These are phyloP conservation scores for Tinea trinotella DNA, from an alignment of 2,888 invertebrate genomes.

Conservation along the genomic window DNA sequence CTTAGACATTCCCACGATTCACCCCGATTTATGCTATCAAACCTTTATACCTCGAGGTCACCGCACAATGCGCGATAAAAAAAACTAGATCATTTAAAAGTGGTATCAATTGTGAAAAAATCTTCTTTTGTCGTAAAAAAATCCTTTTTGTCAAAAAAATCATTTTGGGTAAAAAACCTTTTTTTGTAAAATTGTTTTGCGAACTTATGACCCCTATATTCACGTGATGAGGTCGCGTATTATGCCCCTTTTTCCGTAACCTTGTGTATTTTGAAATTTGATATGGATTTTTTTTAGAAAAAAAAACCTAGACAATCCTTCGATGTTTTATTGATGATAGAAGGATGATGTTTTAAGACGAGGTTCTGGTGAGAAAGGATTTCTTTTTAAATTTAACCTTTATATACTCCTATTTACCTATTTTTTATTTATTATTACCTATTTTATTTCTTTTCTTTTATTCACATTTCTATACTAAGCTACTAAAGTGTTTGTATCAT, in stretches of 20 bases:
- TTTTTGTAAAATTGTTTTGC: background rate
- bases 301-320: background rate
- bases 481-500: no score
- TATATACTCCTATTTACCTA: no score
- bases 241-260: slow-evolving; percentile 63
- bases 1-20: slow-evolving; percentile 49
- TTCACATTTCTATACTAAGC: no score
- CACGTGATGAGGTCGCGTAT: slow-evolving; percentile 58
- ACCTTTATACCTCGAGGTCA: slow-evolving; percentile 27
- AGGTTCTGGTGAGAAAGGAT: slow-evolving; percentile 40
- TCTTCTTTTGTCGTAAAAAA: slow-evolving; percentile 6
- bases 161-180: background rate
- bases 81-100: slow-evolving; percentile 59
- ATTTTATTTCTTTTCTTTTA: background rate
- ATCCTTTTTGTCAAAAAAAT: slow-evolving; percentile 5
- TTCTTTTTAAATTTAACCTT: no score
- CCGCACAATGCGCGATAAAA: slow-evolving; percentile 38
- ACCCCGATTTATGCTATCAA: slow-evolving; percentile 64
- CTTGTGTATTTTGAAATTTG: slow-evolving; percentile 59
- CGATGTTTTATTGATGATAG: background rate
- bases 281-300: slow-evolving; percentile 33
- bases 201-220: slow-evolving; percentile 54
- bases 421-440: no score
- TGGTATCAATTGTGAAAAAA: slow-evolving; percentile 36
- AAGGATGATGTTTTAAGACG: slow-evolving; percentile 20